These are phyloP conservation scores for Coracias cyanogaster DNA, from an alignment of 2,797 vertebrate species.

Conservation along the genomic window DNA sequence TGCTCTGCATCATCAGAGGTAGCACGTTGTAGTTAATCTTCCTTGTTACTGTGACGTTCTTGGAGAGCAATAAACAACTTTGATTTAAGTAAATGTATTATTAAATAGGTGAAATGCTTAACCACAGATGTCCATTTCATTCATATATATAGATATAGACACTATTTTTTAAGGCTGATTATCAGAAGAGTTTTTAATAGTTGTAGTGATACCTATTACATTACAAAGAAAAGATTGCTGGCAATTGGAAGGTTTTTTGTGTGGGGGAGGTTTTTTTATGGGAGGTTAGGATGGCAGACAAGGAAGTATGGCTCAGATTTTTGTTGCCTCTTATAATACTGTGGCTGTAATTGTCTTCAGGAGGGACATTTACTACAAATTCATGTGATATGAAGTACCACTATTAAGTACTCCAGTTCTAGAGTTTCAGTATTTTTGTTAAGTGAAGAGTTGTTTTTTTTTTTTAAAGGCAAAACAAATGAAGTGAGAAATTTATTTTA, in stretches of 20 bases:
- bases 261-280: neutral
- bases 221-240: neutral
- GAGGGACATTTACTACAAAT: neutral
- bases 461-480: neutral
- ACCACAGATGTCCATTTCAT: neutral
- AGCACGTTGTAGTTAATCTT: neutral
- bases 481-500: neutral
- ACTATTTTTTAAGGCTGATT: neutral
- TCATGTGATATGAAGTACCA: neutral
- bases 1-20: neutral
- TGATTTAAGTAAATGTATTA: neutral
- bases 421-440: neutral
- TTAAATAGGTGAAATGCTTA: neutral
- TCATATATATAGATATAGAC: neutral
- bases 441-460: neutral
- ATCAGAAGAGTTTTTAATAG: neutral
- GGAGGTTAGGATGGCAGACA: neutral
- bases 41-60: neutral
- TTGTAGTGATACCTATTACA: neutral
- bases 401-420: neutral
- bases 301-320: neutral
- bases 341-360: neutral
- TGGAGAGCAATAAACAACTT: neutral
- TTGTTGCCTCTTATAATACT: neutral
- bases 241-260: neutral